Evolutionary conservation across 92 coral and sea anemone genomes (phyloP), one percentile per base, ranked within the genome.

Genomic region (Galaxea fascicularis): DNA sequence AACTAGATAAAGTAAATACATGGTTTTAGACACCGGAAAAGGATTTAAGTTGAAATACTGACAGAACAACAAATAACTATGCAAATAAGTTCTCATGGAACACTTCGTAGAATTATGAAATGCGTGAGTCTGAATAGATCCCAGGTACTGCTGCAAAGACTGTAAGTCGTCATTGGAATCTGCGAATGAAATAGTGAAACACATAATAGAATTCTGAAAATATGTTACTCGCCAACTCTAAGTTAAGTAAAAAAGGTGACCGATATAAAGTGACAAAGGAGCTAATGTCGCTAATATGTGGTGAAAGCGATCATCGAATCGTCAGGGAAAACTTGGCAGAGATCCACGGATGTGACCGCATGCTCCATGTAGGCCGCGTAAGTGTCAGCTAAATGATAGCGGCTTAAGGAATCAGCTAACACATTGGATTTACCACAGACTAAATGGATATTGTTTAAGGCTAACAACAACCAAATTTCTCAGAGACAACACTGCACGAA

Each of bases 61-160:
- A 47, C 93, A 90, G 78, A 90, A 90, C 74, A 63, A 60, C 24
- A 74, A 17, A 60, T 90, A 90, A 52, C 86, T 84, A 57, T 77
- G 81, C 52, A 86, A 65, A 52, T 90, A 84, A 74, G 82, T 72
- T 65, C 82, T 86, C 85, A 90, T 85, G 58, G 86, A 86, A 21
- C 83, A 66, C 77, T 90, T 90, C 22, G 90, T 86, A 27, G 93
- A 86, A 85, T 90, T 84, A 74, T 72, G 85, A 78, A 63, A 90
- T 10, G 88, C 85, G 45, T 21, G 49, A 54, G 74, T 66, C 82
- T 75, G 93, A 65, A 89, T 22, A 25, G 59, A 70, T 12, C 59
- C 62, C 75, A 78, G 75, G 53, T 80, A 74, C 56, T 80, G 64
- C 52, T 72, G 83, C 87, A 89, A 57, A 39, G 77, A 52, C 71